Percentiles rank a stretch among this genome's conserved stretches.
Conservation (phyloP, 2,113 vertebrate species). For the Leptocoma aspasia region DNA sequence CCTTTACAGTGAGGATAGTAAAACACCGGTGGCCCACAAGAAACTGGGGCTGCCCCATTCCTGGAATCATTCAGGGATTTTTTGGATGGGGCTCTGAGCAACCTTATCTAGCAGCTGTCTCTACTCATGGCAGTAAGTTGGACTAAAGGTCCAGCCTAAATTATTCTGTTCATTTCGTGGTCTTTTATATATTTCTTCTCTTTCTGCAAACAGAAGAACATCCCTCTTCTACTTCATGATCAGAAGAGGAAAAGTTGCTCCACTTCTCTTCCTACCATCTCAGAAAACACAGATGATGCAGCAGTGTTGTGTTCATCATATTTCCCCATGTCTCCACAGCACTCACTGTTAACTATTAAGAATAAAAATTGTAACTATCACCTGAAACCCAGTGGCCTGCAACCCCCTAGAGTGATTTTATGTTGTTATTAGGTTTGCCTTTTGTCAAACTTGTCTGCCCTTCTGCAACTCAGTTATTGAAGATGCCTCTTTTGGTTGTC, state of each 20-base stretch:
- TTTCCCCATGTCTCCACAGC: background rate
- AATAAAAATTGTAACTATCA: background rate
- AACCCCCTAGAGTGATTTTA: background rate
- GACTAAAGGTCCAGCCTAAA: background rate
- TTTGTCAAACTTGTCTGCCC: background rate
- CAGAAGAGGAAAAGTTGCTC: background rate
- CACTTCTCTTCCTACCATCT: background rate
- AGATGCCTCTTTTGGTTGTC: background rate
- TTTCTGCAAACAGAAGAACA: background rate
- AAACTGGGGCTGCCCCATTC: background rate
- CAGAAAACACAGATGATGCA: background rate
- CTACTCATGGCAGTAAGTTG: background rate
- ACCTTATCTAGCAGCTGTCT: background rate
- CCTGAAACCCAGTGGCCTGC: background rate
- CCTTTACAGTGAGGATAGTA: background rate
- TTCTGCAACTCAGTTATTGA: background rate
- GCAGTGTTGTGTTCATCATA: background rate
- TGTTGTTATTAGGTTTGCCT: background rate
- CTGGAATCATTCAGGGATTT: background rate
- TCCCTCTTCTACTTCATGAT: background rate
- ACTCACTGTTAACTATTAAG: background rate
- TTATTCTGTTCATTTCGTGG: background rate
- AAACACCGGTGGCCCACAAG: background rate
- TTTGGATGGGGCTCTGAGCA: background rate
- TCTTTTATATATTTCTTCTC: background rate